Conservation (phyloP, 2,888 invertebrate species). For the Cephonodes hylas region DNA sequence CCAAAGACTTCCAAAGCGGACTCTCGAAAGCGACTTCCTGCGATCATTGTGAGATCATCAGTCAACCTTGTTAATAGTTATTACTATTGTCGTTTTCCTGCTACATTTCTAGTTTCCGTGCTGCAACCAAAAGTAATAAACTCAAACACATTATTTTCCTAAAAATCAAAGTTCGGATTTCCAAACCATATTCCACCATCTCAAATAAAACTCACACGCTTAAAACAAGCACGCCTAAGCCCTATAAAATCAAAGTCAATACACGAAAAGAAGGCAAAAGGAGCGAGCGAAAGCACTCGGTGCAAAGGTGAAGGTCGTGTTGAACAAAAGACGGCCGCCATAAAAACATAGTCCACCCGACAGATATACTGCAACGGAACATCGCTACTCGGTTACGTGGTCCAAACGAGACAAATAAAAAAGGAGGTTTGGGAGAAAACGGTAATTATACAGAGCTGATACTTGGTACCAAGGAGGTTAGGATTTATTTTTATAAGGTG, state of each 20-base stretch:
- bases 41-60: too few species aligned
- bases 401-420: slow-evolving; percentile 52
- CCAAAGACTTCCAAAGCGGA: too few species aligned
- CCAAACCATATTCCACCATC: too few species aligned
- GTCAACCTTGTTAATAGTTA: too few species aligned
- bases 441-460: slow-evolving; percentile 46
- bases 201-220: neutral
- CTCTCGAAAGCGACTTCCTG: too few species aligned
- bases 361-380: slow-evolving; percentile 30
- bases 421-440: slow-evolving; percentile 46
- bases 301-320: slow-evolving; percentile 20
- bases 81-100: too few species aligned
- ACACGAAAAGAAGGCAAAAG: slow-evolving; percentile 16
- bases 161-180: too few species aligned
- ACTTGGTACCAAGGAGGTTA: neutral
- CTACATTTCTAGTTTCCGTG: too few species aligned
- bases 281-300: slow-evolving; percentile 14
- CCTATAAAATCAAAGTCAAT: slow-evolving; percentile 14
- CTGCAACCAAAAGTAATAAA: too few species aligned
- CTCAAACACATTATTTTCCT: too few species aligned
- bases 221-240: neutral
- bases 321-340: slow-evolving; percentile 35
- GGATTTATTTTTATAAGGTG: too few species aligned
- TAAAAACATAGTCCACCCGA: slow-evolving; percentile 28
- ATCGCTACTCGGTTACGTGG: slow-evolving; percentile 67